Percentiles rank a stretch among this genome's conserved stretches.
Evolutionary conservation across 1,140 invertebrate species (phyloP).

Genomic region (Monochamus saltuarius): DNA sequence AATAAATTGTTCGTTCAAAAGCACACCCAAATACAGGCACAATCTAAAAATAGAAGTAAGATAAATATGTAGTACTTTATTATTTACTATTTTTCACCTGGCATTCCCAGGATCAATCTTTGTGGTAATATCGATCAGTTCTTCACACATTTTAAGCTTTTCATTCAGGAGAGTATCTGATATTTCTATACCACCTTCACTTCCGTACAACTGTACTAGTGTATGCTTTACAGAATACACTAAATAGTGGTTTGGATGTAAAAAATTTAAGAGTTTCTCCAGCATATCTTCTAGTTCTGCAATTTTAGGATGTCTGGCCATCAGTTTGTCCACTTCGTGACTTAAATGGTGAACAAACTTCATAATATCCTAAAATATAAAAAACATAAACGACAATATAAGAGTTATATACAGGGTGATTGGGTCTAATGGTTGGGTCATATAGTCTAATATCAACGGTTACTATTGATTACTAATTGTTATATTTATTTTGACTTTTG

Average conservation of each 20-base stretch:
- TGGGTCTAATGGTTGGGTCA: too few relatives aligned
- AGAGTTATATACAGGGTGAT: too few relatives aligned
- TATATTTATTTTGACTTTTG: too few relatives aligned
- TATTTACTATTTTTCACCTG: conserved; percentile 26
- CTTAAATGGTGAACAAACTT: conserved; percentile 61
- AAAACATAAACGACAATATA: not conserved
- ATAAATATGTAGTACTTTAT: too few relatives aligned
- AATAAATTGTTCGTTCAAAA: conserved; percentile 27
- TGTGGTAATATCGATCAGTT: conserved; percentile 63
- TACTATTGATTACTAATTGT: too few relatives aligned
- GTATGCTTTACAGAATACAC: conserved; percentile 67
- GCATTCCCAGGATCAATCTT: conserved; percentile 70
- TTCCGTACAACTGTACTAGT: conserved; percentile 65
- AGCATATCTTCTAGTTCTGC: conserved; percentile 63
- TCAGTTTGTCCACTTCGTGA: conserved; percentile 60
- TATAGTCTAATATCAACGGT: too few relatives aligned
- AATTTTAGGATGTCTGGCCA: conserved; percentile 54
- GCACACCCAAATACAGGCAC: conserved; percentile 23
- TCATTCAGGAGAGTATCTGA: conserved; percentile 57
- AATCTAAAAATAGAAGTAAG: conserved; percentile 22
- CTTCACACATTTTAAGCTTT: conserved; percentile 66
- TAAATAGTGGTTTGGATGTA: conserved; percentile 67
- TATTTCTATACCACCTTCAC: conserved; percentile 41
- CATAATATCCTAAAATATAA: conserved; percentile 54
- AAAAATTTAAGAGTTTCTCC: conserved; percentile 61